phyloP scores from a whole-genome alignment of 2,888 invertebrate species.

The Chymomyza amoena region DNA sequence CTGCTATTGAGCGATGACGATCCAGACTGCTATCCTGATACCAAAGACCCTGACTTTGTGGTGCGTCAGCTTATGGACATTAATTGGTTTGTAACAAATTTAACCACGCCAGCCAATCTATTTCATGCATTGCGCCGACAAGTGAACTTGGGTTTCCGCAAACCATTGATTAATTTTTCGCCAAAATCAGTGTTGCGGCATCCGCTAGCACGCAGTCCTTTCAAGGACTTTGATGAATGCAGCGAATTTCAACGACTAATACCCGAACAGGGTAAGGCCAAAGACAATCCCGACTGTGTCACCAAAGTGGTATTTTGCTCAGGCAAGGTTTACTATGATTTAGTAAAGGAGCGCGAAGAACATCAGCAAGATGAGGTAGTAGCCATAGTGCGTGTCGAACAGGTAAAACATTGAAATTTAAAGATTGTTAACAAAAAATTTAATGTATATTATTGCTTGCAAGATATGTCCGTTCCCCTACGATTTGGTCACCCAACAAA shows the following conservation, averaged over 20 bases:
- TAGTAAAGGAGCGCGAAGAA: conserved; percentile 84
- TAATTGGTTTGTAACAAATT: conserved; percentile 97
- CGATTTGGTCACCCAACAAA: conserved; percentile 85
- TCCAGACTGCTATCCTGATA: conserved; percentile 94
- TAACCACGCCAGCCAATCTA: conserved; percentile 96
- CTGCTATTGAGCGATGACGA: conserved; percentile 98
- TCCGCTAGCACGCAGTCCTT: conserved; percentile 94
- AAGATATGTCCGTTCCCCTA: conserved; percentile 87
- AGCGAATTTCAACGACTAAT: conserved; percentile 86
- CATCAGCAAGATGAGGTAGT: conserved; percentile 84
- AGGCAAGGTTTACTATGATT: conserved; percentile 90
- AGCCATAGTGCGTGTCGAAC: conserved; percentile 91
- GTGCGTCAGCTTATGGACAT: conserved; percentile 96
- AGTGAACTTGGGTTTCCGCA: conserved; percentile 96
- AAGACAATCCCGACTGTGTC: conserved; percentile 81
- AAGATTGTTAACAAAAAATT: too few species aligned
- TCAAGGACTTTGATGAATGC: conserved; percentile 92
- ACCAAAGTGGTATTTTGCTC: conserved; percentile 88
- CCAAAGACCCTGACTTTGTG: conserved; percentile 88
- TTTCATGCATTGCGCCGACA: conserved; percentile 97
- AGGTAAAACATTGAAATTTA: conserved; percentile 74
- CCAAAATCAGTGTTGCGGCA: conserved; percentile 97
- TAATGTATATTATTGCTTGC: background rate
- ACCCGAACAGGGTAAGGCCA: conserved; percentile 82
- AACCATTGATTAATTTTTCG: conserved; percentile 97